Evolutionary conservation across 2,797 vertebrate species (phyloP).

Genomic region (Leptatherina wallacei): DNA sequence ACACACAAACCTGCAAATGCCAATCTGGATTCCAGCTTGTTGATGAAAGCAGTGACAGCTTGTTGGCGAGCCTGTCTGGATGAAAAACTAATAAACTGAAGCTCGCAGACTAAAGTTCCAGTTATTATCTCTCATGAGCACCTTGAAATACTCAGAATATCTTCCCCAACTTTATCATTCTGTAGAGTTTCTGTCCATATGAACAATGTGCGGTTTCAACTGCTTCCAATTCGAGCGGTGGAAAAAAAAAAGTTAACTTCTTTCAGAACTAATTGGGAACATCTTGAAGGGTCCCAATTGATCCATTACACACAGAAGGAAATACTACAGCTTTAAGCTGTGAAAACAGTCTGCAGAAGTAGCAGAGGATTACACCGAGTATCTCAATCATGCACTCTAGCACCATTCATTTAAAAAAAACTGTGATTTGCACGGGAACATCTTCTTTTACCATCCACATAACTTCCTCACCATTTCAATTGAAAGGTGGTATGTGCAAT

Average conservation of each 20-base stretch:
- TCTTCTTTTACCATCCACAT: neutral
- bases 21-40: constrained; percentile 57
- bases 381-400: neutral
- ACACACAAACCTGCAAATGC: constrained; percentile 41
- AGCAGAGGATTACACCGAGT: neutral
- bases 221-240: constrained; percentile 44
- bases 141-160: constrained; percentile 39
- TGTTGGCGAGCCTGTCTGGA: constrained; percentile 48
- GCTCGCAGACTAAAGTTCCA: constrained; percentile 20
- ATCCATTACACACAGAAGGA: constrained; percentile 44
- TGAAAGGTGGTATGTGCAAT: constrained; percentile 7
- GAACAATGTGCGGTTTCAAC: constrained; percentile 21
- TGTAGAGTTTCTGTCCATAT: constrained; percentile 13
- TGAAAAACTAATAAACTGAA: constrained; percentile 43
- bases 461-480: neutral
- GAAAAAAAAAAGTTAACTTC: constrained; percentile 25
- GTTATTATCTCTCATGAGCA: constrained; percentile 41
- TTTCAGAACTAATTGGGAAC: constrained; percentile 56
- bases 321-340: constrained; percentile 53
- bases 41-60: constrained; percentile 39
- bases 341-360: constrained; percentile 52
- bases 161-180: constrained; percentile 12
- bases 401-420: constrained; percentile 3
- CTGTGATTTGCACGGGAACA: neutral
- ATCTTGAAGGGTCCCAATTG: constrained; percentile 44